Evolutionary conservation across 2,113 vertebrate genomes (phyloP).

Genomic region (Hydrochoerus hydrochaeris): DNA sequence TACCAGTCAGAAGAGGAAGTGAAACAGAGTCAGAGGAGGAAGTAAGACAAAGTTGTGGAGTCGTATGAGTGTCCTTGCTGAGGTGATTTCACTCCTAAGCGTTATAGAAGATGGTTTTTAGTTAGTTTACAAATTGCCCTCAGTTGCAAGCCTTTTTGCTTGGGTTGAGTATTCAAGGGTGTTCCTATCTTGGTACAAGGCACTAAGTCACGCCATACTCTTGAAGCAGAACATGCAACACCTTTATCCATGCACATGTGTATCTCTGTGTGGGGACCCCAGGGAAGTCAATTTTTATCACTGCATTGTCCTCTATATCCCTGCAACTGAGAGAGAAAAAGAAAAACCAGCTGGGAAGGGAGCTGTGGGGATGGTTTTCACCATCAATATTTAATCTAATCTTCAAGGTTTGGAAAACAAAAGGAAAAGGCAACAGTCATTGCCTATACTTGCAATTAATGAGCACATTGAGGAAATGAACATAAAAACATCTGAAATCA

Average conservation of each 20-base stretch:
- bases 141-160: background rate
- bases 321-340: constrained; percentile 60
- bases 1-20: background rate
- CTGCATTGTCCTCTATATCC: constrained; percentile 24
- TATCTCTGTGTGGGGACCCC: background rate
- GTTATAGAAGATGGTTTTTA: background rate
- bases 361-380: constrained; percentile 68
- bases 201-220: background rate
- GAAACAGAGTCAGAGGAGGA: background rate
- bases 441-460: constrained; percentile 20
- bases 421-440: constrained; percentile 1
- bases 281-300: background rate
- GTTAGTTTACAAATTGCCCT: background rate
- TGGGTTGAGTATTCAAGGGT: background rate
- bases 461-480: constrained; percentile 5
- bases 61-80: background rate
- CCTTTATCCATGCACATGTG: background rate
- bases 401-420: constrained; percentile 51
- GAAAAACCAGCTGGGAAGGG: constrained; percentile 38
- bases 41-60: background rate
- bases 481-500: background rate
- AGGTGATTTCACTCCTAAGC: background rate
- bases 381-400: constrained; percentile 66
- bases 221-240: background rate
- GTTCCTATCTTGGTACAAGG: background rate